Evolutionary conservation across 2,888 invertebrate genomes (phyloP).

Genomic region (Lithodes maja): DNA sequence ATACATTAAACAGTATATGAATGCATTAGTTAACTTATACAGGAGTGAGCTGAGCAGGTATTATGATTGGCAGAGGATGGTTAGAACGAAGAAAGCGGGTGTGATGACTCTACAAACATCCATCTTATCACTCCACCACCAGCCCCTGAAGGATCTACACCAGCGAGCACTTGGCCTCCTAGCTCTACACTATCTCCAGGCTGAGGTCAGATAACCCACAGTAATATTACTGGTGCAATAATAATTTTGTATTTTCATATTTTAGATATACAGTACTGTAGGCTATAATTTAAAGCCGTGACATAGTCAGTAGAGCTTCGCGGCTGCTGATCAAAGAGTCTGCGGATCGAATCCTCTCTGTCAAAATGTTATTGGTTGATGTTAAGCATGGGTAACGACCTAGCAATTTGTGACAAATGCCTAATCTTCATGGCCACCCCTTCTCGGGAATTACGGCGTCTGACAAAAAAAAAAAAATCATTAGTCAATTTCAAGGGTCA

Average conservation of each 20-base stretch:
- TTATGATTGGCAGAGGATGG: slow-evolving; percentile 9
- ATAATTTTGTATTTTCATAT: not conserved
- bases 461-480: too few relatives aligned
- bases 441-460: too few relatives aligned
- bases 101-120: slow-evolving; percentile 20
- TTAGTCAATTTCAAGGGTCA: not conserved
- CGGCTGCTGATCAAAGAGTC: too few relatives aligned
- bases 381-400: not conserved
- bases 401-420: too few relatives aligned
- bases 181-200: slow-evolving; percentile 25
- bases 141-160: not conserved
- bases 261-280: too few relatives aligned
- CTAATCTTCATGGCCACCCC: too few relatives aligned
- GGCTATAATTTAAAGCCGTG: too few relatives aligned
- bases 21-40: too few relatives aligned
- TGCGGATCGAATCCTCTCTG: too few relatives aligned
- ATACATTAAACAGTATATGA: too few relatives aligned
- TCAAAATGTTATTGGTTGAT: not conserved
- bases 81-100: not conserved
- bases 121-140: slow-evolving; percentile 38
- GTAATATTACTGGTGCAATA: not conserved
- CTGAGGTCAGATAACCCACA: slow-evolving; percentile 20
- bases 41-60: too few relatives aligned
- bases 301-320: too few relatives aligned
- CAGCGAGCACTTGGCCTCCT: slow-evolving; percentile 8